Evolutionary conservation across 2,888 invertebrate genomes (phyloP).

Genomic region (Tetramorium bicarinatum): DNA sequence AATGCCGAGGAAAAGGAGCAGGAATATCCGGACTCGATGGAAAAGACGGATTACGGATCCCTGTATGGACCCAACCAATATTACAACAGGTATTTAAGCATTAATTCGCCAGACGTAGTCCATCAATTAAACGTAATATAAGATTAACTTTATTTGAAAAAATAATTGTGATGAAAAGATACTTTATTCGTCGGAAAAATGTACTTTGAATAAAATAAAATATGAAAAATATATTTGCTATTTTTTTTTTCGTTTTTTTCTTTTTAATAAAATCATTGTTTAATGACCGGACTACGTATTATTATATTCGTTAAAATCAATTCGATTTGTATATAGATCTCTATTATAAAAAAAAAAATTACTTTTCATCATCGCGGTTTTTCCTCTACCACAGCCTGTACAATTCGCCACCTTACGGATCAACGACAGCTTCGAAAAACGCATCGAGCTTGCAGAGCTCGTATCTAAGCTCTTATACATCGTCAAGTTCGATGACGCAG

Average conservation of each 20-base stretch:
- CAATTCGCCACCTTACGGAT: constrained; percentile 82
- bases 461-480: constrained; percentile 84
- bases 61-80: constrained; percentile 83
- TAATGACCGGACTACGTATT: neutral
- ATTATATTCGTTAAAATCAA: neutral
- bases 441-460: constrained; percentile 82
- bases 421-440: constrained; percentile 82
- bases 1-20: constrained; percentile 85
- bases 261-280: constrained; percentile 13
- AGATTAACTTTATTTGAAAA: constrained; percentile 9
- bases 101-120: neutral
- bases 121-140: neutral
- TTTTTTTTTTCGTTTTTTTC: neutral
- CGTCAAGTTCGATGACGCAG: constrained; percentile 84
- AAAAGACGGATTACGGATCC: constrained; percentile 84
- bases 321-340: neutral
- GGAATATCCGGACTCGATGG: constrained; percentile 84
- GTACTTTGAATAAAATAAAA: neutral
- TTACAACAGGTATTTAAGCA: constrained; percentile 81
- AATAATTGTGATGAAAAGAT: neutral
- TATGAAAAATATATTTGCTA: neutral
- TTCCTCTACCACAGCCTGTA: constrained; percentile 78
- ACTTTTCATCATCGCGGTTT: neutral
- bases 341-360: neutral
- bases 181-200: neutral